phyloP scores from a whole-genome alignment of 2,888 invertebrate genomes.

The Agrypnus murinus region DNA sequence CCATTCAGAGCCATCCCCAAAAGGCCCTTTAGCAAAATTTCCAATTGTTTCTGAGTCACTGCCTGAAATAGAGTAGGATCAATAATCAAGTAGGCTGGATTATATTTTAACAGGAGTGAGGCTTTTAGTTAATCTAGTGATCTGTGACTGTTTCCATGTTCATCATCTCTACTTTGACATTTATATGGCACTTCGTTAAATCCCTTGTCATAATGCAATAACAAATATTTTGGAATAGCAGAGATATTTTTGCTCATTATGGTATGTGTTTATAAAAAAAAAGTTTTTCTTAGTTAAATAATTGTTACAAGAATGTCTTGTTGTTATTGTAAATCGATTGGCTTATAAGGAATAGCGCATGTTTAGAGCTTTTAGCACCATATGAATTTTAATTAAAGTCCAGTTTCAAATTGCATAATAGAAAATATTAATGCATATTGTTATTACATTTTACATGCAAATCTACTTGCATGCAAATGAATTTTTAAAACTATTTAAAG shows the following conservation, averaged over 20 bases:
- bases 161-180: conserved; percentile 23
- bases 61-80: conserved; percentile 56
- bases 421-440: no score
- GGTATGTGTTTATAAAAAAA: conserved; percentile 57
- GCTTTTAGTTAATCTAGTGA: conserved; percentile 35
- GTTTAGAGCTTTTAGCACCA: no score
- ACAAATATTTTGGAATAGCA: conserved; percentile 4
- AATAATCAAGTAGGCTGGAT: conserved; percentile 40
- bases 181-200: conserved; percentile 31
- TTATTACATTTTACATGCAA: no score
- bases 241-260: conserved; percentile 63
- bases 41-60: conserved; percentile 63
- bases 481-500: no score
- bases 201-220: conserved; percentile 30
- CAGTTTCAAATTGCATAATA: no score
- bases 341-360: neutral
- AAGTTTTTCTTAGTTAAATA: no score
- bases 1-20: conserved; percentile 52
- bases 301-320: no score
- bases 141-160: conserved; percentile 38
- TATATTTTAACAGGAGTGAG: conserved; percentile 1
- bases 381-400: no score
- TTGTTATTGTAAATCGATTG: neutral
- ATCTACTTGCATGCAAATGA: no score
- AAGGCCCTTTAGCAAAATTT: conserved; percentile 68